Evolutionary conservation across 2,113 vertebrate species (phyloP).

Genomic region (Perccottus glenii): DNA sequence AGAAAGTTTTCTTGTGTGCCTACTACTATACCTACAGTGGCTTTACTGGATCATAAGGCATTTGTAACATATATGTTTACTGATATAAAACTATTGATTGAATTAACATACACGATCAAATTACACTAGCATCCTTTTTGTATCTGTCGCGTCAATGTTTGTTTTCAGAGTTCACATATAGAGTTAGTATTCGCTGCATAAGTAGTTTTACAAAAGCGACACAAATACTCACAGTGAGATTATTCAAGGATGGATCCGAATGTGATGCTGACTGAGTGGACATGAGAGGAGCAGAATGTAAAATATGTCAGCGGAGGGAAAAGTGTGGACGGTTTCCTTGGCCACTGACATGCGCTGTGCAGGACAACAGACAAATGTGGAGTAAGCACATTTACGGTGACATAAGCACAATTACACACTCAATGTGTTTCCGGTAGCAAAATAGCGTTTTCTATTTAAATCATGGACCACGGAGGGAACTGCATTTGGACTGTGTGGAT

Average conservation of each 20-base stretch:
- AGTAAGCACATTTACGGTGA: constrained; percentile 30
- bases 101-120: no score
- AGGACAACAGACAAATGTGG: constrained; percentile 13
- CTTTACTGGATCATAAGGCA: no score
- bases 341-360: constrained; percentile 19
- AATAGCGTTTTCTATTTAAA: neutral
- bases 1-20: constrained; percentile 2
- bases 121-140: no score
- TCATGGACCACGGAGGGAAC: neutral
- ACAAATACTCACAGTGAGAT: neutral
- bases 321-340: constrained; percentile 10
- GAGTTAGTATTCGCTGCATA: neutral
- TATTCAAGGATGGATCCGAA: neutral
- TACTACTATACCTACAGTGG: no score
- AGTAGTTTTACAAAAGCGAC: neutral
- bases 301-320: constrained; percentile 17
- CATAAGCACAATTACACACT: constrained; percentile 5
- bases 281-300: constrained; percentile 42
- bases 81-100: no score
- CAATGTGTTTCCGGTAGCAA: neutral
- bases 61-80: no score
- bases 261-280: constrained; percentile 13
- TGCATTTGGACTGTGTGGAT: no score
- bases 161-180: no score
- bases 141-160: no score